These are phyloP conservation scores for Agrypnus murinus DNA, from an alignment of 2,888 invertebrate genomes.

Conservation along the genomic window DNA sequence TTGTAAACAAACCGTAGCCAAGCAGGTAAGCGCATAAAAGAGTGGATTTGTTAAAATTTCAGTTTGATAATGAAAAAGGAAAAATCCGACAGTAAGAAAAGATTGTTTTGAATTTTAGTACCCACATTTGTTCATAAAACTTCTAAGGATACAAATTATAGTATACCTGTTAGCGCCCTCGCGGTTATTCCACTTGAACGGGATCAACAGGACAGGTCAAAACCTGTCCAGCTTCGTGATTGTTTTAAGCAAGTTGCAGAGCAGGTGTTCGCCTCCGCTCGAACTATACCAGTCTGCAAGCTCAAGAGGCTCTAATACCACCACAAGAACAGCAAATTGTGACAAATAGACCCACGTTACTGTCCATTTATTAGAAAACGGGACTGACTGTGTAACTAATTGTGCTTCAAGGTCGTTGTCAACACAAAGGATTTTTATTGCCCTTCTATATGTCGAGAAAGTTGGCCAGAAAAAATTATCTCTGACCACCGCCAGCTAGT, in stretches of 20 bases:
- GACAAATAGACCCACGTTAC: conserved; percentile 37
- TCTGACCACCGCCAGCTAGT: conserved; percentile 28
- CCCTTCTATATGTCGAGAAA: conserved; percentile 5
- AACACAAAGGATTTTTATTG: conserved; percentile 33
- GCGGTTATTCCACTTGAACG: conserved; percentile 44
- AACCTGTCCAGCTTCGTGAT: conserved; percentile 66
- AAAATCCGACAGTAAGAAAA: too few species aligned
- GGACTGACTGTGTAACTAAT: conserved; percentile 26
- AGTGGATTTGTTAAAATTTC: too few species aligned
- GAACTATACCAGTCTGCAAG: conserved; percentile 53
- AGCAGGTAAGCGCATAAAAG: too few species aligned
- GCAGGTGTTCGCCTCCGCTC: conserved; percentile 64
- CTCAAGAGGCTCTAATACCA: conserved; percentile 43
- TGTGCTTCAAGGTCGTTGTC: conserved; percentile 36
- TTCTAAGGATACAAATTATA: conserved; percentile 17
- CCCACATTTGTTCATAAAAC: neutral
- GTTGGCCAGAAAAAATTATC: conserved; percentile 20
- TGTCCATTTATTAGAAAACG: conserved; percentile 31
- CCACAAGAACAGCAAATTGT: conserved; percentile 52
- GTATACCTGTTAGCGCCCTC: conserved; percentile 35
- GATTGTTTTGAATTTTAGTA: too few species aligned
- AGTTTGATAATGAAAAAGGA: too few species aligned
- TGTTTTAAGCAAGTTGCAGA: conserved; percentile 61
- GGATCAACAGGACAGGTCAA: conserved; percentile 64
- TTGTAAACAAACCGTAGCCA: too few species aligned